Evolutionary conservation across 2,113 vertebrate species (phyloP).

Genomic region (Hymenochirus boettgeri): DNA sequence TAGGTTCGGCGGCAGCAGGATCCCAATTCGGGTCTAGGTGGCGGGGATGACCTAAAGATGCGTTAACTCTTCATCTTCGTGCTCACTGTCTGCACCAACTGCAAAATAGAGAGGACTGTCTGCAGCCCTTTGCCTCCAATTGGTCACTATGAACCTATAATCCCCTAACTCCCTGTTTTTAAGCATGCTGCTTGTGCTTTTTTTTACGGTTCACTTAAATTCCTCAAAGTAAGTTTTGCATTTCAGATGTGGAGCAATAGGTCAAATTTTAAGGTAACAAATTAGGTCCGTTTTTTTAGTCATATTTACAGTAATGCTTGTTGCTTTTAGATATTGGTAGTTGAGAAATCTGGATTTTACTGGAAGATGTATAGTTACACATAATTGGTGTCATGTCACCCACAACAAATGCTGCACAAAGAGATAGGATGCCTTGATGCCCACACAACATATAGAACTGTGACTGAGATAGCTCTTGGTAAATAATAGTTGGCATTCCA

Average conservation of each 20-base stretch:
- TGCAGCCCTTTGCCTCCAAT: background rate
- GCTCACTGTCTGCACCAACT: background rate
- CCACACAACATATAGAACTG: background rate
- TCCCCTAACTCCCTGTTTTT: background rate
- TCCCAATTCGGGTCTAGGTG: constrained; percentile 90
- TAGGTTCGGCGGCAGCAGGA: constrained; percentile 97
- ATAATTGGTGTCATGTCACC: background rate
- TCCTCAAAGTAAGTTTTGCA: constrained; percentile 24
- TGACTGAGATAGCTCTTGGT: background rate
- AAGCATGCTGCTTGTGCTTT: constrained; percentile 13
- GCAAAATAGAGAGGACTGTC: constrained; percentile 1
- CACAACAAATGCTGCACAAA: background rate
- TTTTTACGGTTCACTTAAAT: constrained; percentile 13
- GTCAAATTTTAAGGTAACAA: constrained; percentile 15
- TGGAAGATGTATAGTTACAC: background rate
- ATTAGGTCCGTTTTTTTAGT: constrained; percentile 24
- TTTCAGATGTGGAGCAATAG: constrained; percentile 1
- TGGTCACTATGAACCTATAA: background rate
- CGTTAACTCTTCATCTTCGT: constrained; percentile 61
- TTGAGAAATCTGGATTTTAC: background rate
- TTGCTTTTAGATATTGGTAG: constrained; percentile 3
- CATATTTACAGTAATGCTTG: background rate
- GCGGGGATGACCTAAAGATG: constrained; percentile 90
- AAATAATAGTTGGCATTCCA: background rate
- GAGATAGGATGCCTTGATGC: background rate